Base-by-base conservation (phyloP, 2,888 invertebrate species). In the Lasius platythorax region DNA sequence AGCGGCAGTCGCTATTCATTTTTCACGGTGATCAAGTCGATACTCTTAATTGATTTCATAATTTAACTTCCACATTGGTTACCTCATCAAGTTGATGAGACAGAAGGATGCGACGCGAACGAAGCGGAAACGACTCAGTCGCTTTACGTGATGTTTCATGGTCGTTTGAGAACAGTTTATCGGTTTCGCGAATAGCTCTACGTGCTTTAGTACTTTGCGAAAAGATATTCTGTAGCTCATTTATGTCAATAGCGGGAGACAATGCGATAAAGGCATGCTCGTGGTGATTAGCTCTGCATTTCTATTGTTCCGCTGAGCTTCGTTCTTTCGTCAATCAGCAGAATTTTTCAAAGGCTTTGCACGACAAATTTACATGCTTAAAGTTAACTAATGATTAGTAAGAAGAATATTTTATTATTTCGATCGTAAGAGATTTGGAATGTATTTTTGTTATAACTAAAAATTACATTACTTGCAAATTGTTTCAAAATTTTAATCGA, bases 251-350 rank as follows among this genome's bases (percentile, higher is more conserved):
- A 70, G 87, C 81, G 79, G 82, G 67, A 83, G 84, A 87, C 90
- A 86, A 88, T 85, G 88, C 84, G 91, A 89, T 87, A 91, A 91
- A 90, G 88, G 87, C 88, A 86, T 88, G 84, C 87, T 84, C 87
- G 37, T 81, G n/a, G 56, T 82, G 87, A 86, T 87, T 85, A 87
- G 70, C 87, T 85, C 84, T 50, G 63, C 66, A 68, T 58, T 79
- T 46, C 79, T 33, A 79, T 79, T 70, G 37, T 79, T 33, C 2
- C 37, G 23, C 66, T 67, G 28, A 67, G 56, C 28, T 53, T 23
- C 12, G 18, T 46, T 61, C 18, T 43, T 70, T 8, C 30, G 11
- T 79, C 40, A 56, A 56, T 67, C 58, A 70, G 68, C 56, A 15
- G 30, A 66, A 15, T 56, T 68, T 40, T n/a, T 30, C 23, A 28